A percentile compares a stretch with the other conserved stretches of the same genome.
phyloP scores from a whole-genome alignment of 2,113 vertebrate genomes.

The Balaeniceps rex region DNA sequence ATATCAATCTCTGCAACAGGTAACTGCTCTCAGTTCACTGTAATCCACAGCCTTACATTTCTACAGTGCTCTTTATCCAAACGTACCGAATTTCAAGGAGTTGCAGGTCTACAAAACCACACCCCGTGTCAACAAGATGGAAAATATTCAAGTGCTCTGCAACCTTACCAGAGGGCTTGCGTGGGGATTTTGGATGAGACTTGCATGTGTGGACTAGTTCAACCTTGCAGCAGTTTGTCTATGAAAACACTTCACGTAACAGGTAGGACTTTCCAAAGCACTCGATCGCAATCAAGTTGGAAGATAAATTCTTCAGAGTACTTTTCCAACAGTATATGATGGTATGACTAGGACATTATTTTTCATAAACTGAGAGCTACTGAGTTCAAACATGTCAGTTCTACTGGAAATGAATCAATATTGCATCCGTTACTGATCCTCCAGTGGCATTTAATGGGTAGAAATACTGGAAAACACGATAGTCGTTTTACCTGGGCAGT shows the following conservation, averaged over 20 bases:
- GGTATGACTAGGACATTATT: neutral
- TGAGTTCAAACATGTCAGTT: neutral
- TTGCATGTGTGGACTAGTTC: neutral
- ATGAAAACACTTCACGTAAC: neutral
- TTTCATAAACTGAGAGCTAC: neutral
- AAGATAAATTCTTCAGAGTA: neutral
- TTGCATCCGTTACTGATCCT: neutral
- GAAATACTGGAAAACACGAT: neutral
- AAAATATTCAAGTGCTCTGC: neutral
- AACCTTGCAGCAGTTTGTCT: neutral
- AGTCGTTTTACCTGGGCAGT: neutral
- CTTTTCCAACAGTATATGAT: neutral
- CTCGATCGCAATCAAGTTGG: neutral
- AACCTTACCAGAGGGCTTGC: neutral
- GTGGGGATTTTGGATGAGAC: neutral
- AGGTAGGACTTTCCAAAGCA: neutral
- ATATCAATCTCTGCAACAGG: neutral
- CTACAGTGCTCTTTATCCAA: fast-evolving
- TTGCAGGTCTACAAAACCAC: neutral
- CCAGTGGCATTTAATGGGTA: neutral
- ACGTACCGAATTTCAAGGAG: fast-evolving
- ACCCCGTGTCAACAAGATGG: neutral
- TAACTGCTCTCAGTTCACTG: neutral
- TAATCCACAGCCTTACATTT: neutral
- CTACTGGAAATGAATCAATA: neutral